Evolutionary conservation across 2,888 invertebrate species (phyloP).

Genomic region (Acanthoscelides obtectus): DNA sequence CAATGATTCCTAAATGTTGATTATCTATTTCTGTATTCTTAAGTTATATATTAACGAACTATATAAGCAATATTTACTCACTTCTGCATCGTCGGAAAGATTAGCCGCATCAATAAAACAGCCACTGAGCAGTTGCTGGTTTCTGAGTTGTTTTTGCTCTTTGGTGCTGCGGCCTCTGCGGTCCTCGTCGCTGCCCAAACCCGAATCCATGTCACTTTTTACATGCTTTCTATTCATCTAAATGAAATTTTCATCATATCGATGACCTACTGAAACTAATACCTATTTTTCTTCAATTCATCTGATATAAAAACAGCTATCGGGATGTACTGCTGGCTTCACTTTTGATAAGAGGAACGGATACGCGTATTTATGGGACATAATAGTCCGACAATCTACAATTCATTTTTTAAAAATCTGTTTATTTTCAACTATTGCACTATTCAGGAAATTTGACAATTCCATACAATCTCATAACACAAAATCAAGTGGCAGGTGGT

Average conservation of each 20-base stretch:
- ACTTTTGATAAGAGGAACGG: neutral
- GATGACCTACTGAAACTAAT: conserved; percentile 25
- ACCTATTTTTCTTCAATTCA: conserved; percentile 7
- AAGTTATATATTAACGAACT: no score
- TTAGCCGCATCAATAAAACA: conserved; percentile 78
- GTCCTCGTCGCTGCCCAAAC: conserved; percentile 46
- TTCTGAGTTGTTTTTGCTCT: conserved; percentile 44
- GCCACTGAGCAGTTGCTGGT: conserved; percentile 47
- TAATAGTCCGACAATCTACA: neutral
- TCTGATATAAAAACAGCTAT: neutral
- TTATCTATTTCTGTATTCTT: no score
- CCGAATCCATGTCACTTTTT: conserved; percentile 43
- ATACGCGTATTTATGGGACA: neutral
- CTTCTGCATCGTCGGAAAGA: conserved; percentile 64
- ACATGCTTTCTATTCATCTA: conserved; percentile 30
- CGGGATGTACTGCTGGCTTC: neutral
- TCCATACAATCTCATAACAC: no score
- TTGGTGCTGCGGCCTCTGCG: conserved; percentile 39
- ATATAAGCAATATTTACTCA: no score
- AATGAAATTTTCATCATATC: conserved; percentile 15
- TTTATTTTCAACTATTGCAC: no score
- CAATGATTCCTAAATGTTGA: no score
- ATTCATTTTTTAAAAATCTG: neutral
- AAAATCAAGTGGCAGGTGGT: no score
- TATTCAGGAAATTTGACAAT: no score